phyloP scores from a whole-genome alignment of 2,888 invertebrate species.

The Octodonta nipae region DNA sequence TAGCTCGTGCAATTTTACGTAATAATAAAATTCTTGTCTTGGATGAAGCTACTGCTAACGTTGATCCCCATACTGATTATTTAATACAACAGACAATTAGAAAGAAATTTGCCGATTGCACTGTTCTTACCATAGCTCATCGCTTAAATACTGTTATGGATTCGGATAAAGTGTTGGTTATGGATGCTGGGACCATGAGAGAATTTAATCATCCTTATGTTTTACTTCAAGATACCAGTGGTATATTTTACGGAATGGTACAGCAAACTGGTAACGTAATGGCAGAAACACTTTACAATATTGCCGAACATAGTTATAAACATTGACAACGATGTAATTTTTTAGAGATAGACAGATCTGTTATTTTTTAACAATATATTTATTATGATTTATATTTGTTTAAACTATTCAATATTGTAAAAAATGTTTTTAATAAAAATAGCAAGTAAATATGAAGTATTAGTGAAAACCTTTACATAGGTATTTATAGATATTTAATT shows the following conservation, averaged over 20 bases:
- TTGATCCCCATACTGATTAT: slow-evolving; percentile 64
- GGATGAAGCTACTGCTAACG: slow-evolving; percentile 71
- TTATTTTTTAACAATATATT: no score
- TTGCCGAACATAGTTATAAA: slow-evolving; percentile 38
- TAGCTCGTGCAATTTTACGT: slow-evolving; percentile 50
- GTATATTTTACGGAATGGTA: slow-evolving; percentile 49
- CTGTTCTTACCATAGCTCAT: slow-evolving; percentile 74
- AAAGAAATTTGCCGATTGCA: slow-evolving; percentile 59
- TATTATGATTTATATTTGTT: no score
- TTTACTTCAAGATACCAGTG: slow-evolving; percentile 42
- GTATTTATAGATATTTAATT: no score
- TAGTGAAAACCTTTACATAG: no score
- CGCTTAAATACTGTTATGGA: slow-evolving; percentile 77
- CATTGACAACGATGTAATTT: no score
- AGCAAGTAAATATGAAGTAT: no score
- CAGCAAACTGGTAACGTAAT: slow-evolving; percentile 56
- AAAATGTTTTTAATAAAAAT: no score
- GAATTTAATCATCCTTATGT: slow-evolving; percentile 66
- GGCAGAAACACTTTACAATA: slow-evolving; percentile 47
- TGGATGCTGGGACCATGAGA: slow-evolving; percentile 62
- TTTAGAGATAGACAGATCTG: no score
- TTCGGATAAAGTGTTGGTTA: slow-evolving; percentile 61
- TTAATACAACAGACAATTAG: slow-evolving; percentile 66
- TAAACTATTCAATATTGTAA: no score
- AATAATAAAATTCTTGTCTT: slow-evolving; percentile 28